These are phyloP conservation scores for Pseudococcus jackbeardsleyi DNA, from an alignment of 2,888 invertebrate species.

Conservation along the genomic window DNA sequence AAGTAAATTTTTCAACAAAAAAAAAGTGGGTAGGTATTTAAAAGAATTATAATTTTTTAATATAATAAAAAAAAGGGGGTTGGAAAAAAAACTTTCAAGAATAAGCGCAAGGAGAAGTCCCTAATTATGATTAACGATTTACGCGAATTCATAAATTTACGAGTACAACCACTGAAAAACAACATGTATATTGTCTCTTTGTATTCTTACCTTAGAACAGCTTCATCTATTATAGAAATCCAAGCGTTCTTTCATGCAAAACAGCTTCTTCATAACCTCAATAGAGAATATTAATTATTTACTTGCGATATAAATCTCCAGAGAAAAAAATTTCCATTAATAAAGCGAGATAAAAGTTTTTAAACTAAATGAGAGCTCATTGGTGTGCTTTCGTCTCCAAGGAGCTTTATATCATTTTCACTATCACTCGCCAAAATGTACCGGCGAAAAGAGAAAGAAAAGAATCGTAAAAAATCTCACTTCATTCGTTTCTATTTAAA, in stretches of 20 bases:
- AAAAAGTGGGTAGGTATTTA: neutral
- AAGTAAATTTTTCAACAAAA: neutral
- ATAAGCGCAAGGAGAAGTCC: neutral
- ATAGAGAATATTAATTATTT: slow-evolving; percentile 57
- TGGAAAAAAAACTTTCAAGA: neutral
- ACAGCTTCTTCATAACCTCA: slow-evolving; percentile 51
- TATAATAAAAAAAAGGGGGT: slow-evolving; percentile 1
- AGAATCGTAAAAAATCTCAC: slow-evolving; percentile 47
- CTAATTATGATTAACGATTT: slow-evolving; percentile 49
- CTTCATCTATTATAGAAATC: slow-evolving; percentile 53
- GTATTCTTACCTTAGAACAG: slow-evolving; percentile 46
- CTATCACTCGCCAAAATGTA: slow-evolving; percentile 28
- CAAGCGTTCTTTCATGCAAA: slow-evolving; percentile 31
- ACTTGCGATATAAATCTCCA: slow-evolving; percentile 47
- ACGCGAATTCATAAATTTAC: slow-evolving; percentile 43
- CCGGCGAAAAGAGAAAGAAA: slow-evolving; percentile 24
- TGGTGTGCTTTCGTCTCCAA: slow-evolving; percentile 50
- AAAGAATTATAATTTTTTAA: slow-evolving; percentile 10
- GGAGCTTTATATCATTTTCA: slow-evolving; percentile 53
- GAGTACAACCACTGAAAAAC: slow-evolving; percentile 37
- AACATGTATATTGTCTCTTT: slow-evolving; percentile 41
- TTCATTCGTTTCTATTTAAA: slow-evolving; percentile 46
- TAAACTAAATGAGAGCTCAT: slow-evolving; percentile 56
- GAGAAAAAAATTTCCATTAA: slow-evolving; percentile 56
- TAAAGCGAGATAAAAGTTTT: slow-evolving; percentile 54